Base-by-base conservation (phyloP, 2,888 invertebrate genomes). In the Hydraecia micacea region DNA sequence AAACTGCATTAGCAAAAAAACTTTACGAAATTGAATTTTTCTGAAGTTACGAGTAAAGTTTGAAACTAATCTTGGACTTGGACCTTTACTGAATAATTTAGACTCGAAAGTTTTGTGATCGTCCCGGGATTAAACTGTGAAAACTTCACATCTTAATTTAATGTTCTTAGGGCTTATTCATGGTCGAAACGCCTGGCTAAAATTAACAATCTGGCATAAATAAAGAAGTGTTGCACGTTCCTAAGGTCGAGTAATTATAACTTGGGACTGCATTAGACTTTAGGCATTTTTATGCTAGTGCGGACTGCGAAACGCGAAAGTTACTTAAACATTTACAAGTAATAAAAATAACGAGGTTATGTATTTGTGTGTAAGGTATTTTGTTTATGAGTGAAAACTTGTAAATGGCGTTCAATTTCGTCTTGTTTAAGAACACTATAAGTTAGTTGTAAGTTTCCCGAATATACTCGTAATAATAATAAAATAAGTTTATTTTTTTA, bases 91-190 rank as follows among this genome's bases (percentile, higher is more conserved):
- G 62, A 82, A 83, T 83, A 62, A 60, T 73, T 42, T 49, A 71
- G 39, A 71, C 32, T 73, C 15, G 60, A 39, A 77, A 77, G 73
- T 84, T 86, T 77, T 60, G 74, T 21, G 67, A 52, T 65, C 70
- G 36, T 28, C 78, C 36, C 1, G 83, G 71, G 86, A 68, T 62
- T 72, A 69, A 28, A 67, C 39, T 65, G 4, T 77, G 66, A 63
- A 86, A 83, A 83, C 86, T 86, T 83, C 15, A 55, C n/a, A 71
- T 67, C 62, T 71, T 73, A 60, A 85, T 81, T 69, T 85, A 28
- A 81, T 68, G 63, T 81, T 52, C 28, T n/a, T 39, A 18, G 28
- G 55, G 63, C 46, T 81, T 69, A 73, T 84, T 81, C 32, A 70
- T 58, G 58, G 52, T 39, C 25, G 0, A 66, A 81, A 39, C n/a